Base-by-base conservation (phyloP, 2,797 vertebrate genomes). In the Protonibea diacanthus region DNA sequence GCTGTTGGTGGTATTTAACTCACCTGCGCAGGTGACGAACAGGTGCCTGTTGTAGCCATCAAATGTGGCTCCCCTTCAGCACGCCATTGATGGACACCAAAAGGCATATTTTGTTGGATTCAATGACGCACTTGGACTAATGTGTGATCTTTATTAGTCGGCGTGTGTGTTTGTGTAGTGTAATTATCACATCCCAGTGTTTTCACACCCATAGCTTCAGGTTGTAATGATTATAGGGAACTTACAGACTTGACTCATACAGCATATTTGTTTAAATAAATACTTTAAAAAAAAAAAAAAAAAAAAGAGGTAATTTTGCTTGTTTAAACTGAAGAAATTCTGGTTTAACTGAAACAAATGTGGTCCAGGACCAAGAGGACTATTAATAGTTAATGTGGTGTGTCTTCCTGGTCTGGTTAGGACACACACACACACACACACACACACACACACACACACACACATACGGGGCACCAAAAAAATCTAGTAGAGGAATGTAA, bases 21-120 rank as follows among this genome's bases (percentile, higher is more conserved):
- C 71, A 90, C 87, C 85, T 89, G 90, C 23, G 55, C 92, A 92
- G 89, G 91, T 89, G n/a, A 82, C 5, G 27, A 73, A 69, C 86
- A 89, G 89, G 90, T 90, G 89, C 17, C 59, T 52, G 63, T 8
- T 49, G 61, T 5, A 6, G 51, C 40, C 62, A 5, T 42, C 52
- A 33, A 2, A 23, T n/a, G 67, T 2, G 62, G 9, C 49, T 76
- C n/a, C 12, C 63, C 42, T 17, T 52, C n/a, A 53, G 5, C 20
- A 3, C 75, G 62, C 25, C 69, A 60, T 51, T 33, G 20, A 68
- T 6, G 27, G 6, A 33, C 38, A 62, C 11, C n/a, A 3, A 8
- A 20, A 13, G 6, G 7, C 1, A 1, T 1, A 20, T 23, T 51
- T 25, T 17, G 6, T 56, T 3, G 6, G 3, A 12, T 49, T 72